Evolutionary conservation across 2,888 invertebrate genomes (phyloP), one percentile per base, ranked within the genome.

Genomic region (Subacronicta megacephala): DNA sequence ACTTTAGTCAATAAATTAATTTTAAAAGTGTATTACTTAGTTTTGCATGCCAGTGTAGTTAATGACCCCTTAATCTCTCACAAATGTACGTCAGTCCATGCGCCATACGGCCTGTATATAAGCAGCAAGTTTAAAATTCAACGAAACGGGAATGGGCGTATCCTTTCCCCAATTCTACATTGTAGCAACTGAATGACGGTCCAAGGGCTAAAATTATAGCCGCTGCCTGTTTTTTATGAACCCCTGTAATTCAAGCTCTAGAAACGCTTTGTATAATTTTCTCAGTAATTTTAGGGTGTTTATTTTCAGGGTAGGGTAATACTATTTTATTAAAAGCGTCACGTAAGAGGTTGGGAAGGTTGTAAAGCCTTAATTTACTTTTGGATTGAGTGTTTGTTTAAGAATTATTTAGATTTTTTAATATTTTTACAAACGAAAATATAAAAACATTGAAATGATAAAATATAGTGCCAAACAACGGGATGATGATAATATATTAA

Each of bases 171-270:
- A 58, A 45, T 12, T n/a, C 36, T 40, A 40, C 20, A 37, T 53
- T 54, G 7, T 23, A 7, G 20, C 12, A 16, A 23, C 26, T 41
- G 37, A 53, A 59, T 56, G 51, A 59, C 31, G 33, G 47, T 31
- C 20, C 0, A 7, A n/a, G 45, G 51, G 40, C 17, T 16, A 9
- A 40, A 62, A 62, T 66, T 42, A 70, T 45, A 33, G 45, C 42
- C 23, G 13, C 31, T 33, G 64, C 13, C 40, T 60, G 64, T 18
- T 51, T 53, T 60, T 61, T 57, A 70, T 44, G 12, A 36, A 12
- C 29, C 16, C 16, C 38, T 20, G 33, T 50, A 60, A 46, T 43
- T 65, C 9, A 45, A 45, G 3, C 50, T 33, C 3, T 38, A 40
- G 37, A n/a, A 61, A 23, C 31, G 10, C 12, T 18, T 54, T 33